These are phyloP conservation scores for Theretra japonica DNA, from an alignment of 2,888 invertebrate species.

Conservation along the genomic window DNA sequence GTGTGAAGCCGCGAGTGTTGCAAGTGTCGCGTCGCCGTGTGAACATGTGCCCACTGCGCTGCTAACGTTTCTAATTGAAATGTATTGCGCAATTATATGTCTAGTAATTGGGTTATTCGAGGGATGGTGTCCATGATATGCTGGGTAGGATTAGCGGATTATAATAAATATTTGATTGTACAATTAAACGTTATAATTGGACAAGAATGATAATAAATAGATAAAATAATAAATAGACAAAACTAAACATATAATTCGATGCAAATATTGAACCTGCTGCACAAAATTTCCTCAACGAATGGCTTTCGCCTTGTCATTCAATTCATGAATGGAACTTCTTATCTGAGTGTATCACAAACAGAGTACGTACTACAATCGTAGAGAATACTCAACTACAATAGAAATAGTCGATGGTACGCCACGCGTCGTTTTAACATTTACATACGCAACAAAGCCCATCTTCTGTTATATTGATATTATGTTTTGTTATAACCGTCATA, in stretches of 20 bases:
- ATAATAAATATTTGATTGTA: no score
- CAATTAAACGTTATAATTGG: no score
- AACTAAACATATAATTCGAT: no score
- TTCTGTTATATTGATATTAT: not conserved
- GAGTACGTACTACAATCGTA: not conserved
- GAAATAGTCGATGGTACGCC: not conserved
- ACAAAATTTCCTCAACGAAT: no score
- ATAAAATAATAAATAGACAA: no score
- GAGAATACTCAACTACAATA: no score
- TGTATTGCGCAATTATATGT: not conserved
- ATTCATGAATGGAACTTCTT: not conserved
- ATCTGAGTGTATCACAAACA: not conserved
- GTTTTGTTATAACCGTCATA: no score
- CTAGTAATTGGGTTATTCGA: not conserved
- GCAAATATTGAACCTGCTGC: no score
- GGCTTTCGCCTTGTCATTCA: not conserved
- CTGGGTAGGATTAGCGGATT: no score
- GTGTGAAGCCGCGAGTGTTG: slow-evolving; percentile 16
- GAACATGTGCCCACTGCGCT: slow-evolving; percentile 7
- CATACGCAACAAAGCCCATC: not conserved
- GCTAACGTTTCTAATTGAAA: slow-evolving; percentile 7
- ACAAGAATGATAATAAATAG: no score
- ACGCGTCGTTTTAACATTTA: not conserved
- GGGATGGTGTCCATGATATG: no score
- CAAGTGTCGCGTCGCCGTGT: slow-evolving; percentile 8